These are phyloP conservation scores for Esox lucius DNA, from an alignment of 2,797 vertebrate genomes.

Conservation along the genomic window DNA sequence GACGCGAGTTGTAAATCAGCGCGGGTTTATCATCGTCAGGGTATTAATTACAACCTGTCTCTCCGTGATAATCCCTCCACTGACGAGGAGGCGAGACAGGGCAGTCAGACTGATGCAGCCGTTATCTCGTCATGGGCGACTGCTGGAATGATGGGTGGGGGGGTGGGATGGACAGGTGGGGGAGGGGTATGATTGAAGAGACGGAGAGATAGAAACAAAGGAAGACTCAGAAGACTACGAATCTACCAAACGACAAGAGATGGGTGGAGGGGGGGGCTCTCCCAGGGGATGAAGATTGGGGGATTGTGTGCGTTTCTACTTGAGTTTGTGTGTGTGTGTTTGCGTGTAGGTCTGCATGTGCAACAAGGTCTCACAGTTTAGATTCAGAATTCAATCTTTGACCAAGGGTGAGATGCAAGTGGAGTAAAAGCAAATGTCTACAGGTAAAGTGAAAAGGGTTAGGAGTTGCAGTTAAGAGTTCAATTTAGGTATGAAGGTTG, in stretches of 20 bases:
- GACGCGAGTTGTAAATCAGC: background rate
- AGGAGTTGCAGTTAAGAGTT: no score
- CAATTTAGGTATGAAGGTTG: no score
- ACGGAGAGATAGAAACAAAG: background rate
- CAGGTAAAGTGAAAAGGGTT: no score
- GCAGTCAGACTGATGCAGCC: background rate
- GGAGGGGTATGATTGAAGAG: background rate
- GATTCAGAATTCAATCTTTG: no score
- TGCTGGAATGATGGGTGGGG: background rate
- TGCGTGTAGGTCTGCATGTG: no score
- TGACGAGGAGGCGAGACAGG: background rate
- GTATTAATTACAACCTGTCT: background rate
- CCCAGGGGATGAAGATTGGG: background rate
- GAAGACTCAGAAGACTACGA: background rate
- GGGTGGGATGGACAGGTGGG: background rate
- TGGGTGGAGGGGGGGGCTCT: background rate
- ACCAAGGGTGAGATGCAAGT: no score
- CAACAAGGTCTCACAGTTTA: no score
- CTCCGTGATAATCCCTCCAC: background rate
- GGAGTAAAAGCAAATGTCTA: no score
- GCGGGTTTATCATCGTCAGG: background rate
- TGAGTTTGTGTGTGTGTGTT: background rate
- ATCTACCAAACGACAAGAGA: background rate
- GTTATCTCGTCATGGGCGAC: background rate
- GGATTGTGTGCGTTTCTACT: background rate